phyloP scores from a whole-genome alignment of 2,113 vertebrate species.

The Erythrolamprus reginae region DNA sequence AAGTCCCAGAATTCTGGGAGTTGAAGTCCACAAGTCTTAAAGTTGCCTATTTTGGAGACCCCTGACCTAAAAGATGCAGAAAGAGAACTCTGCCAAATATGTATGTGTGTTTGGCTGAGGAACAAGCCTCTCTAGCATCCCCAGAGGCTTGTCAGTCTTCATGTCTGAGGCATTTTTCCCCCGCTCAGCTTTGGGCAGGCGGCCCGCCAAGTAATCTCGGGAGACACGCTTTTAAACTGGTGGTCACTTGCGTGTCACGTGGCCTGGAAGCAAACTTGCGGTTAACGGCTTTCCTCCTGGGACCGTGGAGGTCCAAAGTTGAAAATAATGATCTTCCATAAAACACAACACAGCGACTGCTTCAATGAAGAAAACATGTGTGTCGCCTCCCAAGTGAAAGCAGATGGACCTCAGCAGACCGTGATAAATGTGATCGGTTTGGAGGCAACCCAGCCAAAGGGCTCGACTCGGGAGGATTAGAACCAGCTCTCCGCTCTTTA shows the following conservation, averaged over 20 bases:
- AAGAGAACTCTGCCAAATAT: background rate
- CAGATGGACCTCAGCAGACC: conserved; percentile 20
- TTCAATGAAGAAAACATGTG: conserved; percentile 33
- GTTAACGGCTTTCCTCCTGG: conserved; percentile 60
- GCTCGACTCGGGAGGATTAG: rapidly evolving
- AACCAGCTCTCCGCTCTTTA: background rate
- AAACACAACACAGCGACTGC: conserved; percentile 32
- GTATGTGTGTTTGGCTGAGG: background rate
- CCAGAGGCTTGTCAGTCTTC: conserved; percentile 47
- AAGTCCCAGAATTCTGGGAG: no score
- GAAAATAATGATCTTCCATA: conserved; percentile 54
- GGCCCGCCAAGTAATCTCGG: conserved; percentile 50
- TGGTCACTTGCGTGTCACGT: conserved; percentile 51
- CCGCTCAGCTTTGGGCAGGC: conserved; percentile 43
- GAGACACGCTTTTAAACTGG: conserved; percentile 42
- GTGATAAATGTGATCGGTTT: background rate
- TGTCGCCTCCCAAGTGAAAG: conserved; percentile 23
- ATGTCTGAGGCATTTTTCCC: conserved; percentile 27
- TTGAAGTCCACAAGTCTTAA: no score
- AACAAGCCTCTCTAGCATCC: conserved; percentile 17
- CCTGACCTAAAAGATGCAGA: background rate
- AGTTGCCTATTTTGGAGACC: no score
- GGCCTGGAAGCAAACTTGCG: conserved; percentile 57
- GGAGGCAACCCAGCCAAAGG: background rate
- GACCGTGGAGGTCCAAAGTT: conserved; percentile 68